These are phyloP conservation scores for Sebastes taczanowskii DNA, from an alignment of 2,797 vertebrate genomes.

Conservation along the genomic window DNA sequence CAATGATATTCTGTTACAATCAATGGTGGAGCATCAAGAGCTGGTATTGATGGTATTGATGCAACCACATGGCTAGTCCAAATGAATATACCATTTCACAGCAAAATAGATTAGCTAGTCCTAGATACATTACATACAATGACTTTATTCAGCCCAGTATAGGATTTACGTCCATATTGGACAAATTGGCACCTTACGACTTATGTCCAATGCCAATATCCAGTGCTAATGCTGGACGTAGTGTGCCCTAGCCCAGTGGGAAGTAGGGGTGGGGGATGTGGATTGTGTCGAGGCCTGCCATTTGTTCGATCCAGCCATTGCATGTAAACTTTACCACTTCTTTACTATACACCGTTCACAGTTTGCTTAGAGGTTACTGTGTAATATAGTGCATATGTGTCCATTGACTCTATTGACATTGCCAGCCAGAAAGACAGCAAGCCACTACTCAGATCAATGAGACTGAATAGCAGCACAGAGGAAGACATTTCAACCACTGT, in stretches of 20 bases:
- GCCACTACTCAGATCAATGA: neutral
- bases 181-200: neutral
- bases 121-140: neutral
- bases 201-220: neutral
- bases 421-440: neutral
- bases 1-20: neutral
- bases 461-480: neutral
- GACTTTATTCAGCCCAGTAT: neutral
- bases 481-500: neutral
- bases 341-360: neutral
- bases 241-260: neutral
- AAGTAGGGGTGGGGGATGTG: neutral
- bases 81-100: neutral
- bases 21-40: neutral
- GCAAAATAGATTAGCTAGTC: neutral
- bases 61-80: neutral
- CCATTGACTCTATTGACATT: neutral
- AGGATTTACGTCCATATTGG: neutral
- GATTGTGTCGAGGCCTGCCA: neutral
- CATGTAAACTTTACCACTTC: neutral
- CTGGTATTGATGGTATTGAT: neutral
- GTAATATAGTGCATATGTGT: neutral
- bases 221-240: neutral
- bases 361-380: neutral
- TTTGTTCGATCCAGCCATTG: neutral